Percentiles rank a stretch among this genome's conserved stretches.
Evolutionary conservation across 2,113 vertebrate species (phyloP).

Genomic region (Apodemus sylvaticus): DNA sequence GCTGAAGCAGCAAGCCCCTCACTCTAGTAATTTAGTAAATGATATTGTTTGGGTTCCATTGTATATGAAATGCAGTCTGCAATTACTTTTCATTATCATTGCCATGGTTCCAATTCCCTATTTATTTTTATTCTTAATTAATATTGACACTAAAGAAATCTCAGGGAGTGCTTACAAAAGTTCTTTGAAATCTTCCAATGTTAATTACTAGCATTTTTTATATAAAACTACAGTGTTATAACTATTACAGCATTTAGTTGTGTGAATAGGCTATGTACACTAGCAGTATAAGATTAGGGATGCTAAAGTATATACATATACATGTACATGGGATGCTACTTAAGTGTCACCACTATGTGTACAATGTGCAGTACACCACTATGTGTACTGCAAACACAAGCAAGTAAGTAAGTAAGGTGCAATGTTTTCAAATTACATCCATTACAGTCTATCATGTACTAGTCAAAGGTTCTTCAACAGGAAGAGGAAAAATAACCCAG

Average conservation of each 20-base stretch:
- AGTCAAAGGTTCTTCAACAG: background rate
- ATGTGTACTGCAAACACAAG: background rate
- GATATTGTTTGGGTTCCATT: background rate
- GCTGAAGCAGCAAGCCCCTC: background rate
- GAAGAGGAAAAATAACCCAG: background rate
- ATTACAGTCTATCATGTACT: background rate
- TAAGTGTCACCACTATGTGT: background rate
- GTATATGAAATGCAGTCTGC: background rate
- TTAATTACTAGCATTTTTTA: background rate
- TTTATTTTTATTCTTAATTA: constrained; percentile 1
- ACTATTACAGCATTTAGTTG: background rate
- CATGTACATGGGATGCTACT: background rate
- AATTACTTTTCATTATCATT: background rate
- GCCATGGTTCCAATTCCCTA: background rate
- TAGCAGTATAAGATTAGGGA: background rate
- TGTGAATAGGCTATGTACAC: background rate
- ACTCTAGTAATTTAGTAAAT: background rate
- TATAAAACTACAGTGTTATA: background rate
- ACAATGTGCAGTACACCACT: no score
- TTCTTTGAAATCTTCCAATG: background rate
- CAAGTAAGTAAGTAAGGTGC: background rate
- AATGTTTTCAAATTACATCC: background rate
- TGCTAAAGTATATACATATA: background rate
- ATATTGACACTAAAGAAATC: background rate
- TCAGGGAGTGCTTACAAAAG: background rate